A percentile compares a stretch with the other conserved stretches of the same genome.
These are phyloP conservation scores for Micromussa lordhowensis DNA, from an alignment of 92 coral and sea anemone genomes.

Conservation along the genomic window DNA sequence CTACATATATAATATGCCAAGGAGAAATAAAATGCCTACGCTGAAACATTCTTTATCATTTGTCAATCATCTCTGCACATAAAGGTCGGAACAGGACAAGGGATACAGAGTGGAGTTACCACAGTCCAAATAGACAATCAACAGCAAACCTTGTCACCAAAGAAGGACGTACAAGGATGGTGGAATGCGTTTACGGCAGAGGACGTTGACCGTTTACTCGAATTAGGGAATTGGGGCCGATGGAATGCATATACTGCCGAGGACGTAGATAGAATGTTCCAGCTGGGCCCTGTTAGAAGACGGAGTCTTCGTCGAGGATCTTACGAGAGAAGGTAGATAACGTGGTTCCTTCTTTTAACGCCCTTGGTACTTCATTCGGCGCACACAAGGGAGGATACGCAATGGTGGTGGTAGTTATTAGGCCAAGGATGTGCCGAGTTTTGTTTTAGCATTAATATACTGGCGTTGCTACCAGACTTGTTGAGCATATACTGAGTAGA, in stretches of 20 bases:
- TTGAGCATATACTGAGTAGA: not conserved
- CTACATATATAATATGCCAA: not conserved
- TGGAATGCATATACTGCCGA: constrained; percentile 44
- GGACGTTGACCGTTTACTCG: constrained; percentile 42
- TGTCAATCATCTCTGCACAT: not conserved
- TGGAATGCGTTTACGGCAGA: constrained; percentile 55
- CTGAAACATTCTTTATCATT: not conserved
- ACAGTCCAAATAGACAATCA: constrained; percentile 35
- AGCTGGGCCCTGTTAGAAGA: constrained; percentile 35
- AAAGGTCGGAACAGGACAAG: not conserved
- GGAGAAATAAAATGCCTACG: not conserved
- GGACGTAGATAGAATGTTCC: constrained; percentile 37
- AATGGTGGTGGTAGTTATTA: not conserved
- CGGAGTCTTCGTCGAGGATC: constrained; percentile 42
- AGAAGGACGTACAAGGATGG: constrained; percentile 23
- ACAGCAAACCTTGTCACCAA: constrained; percentile 24
- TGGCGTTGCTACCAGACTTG: not conserved
- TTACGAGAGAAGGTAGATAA: constrained; percentile 31
- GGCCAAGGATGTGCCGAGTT: not conserved
- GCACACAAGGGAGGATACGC: not conserved
- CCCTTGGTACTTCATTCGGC: not conserved
- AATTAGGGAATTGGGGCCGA: not conserved
- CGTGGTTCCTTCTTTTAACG: not conserved
- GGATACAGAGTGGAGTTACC: not conserved
- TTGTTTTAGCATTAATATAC: not conserved